Base-by-base conservation (phyloP, 2,797 vertebrate species). In the Triplophysa yarkandensis region DNA sequence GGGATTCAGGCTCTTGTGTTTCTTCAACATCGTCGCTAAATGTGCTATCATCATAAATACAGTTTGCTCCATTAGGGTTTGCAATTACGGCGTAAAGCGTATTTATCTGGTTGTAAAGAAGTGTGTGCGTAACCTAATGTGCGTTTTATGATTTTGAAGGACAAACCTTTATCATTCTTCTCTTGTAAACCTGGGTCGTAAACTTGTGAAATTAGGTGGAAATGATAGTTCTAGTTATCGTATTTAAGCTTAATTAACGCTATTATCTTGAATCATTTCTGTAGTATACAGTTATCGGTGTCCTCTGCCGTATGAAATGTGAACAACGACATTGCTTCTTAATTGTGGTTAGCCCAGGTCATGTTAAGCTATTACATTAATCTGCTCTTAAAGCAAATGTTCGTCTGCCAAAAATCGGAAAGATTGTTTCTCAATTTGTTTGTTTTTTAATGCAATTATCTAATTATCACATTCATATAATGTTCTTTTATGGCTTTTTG, bases 61-160 rank as follows among this genome's bases (percentile, higher is more conserved):
- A 81, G 77, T 76, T 75, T 61, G 63, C 50, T 21, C 62, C n/a
- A 19, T 71, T 69, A 55, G 46, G 72, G 54, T 36, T 76, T 28
- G 6, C 72, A 65, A 78, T 78, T 75, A 71, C 4, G 50, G 28
- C 2, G 19, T 58, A 72, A 34, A 34, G 19, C 69, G 64, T 58
- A 6, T 43, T 69, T 78, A 55, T 74, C 11, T 28, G 57, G 13
- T 23, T 68, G 16, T 23, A 14, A 55, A 57, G 14, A 14, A 44
- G 44, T 60, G 43, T 48, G 54, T 28, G 76, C 48, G 21, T 34
- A 65, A 19, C 17, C 28, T 32, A 58, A 34, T 16, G 6, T 28
- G 27, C 25, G 5, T 30, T 60, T 28, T 60, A 60, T 55, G n/a
- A 30, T 43, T 64, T 64, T 73, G 41, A 30, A 65, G 48, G 71